Evolutionary conservation across 2,888 invertebrate species (phyloP).

Genomic region (Cyclophora punctaria): DNA sequence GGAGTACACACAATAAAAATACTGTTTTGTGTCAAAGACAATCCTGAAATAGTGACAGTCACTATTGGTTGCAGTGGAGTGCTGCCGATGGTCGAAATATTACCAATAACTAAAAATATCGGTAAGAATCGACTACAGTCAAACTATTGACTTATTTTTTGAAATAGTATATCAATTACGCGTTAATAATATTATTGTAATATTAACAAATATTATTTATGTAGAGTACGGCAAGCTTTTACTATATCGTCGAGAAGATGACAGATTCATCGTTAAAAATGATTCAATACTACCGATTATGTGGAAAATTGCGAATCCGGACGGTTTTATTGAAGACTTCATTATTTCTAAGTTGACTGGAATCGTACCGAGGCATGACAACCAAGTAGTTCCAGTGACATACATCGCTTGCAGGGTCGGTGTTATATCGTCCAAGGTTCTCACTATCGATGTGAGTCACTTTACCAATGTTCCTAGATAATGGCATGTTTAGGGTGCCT

Average conservation of each 20-base stretch:
- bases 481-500: too few relatives aligned
- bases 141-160: too few relatives aligned
- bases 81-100: constrained; percentile 64
- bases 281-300: constrained; percentile 70
- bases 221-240: constrained; percentile 72
- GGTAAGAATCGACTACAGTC: constrained; percentile 29
- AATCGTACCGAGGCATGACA: constrained; percentile 54
- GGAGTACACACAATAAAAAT: constrained; percentile 44
- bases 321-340: constrained; percentile 59
- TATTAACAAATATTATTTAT: constrained; percentile 5
- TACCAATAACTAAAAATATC: constrained; percentile 53
- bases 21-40: constrained; percentile 70
- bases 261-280: constrained; percentile 70
- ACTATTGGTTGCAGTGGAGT: constrained; percentile 69
- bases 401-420: constrained; percentile 65
- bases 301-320: constrained; percentile 68
- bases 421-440: constrained; percentile 45
- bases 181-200: not conserved
- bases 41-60: constrained; percentile 72
- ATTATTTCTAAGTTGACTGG: constrained; percentile 59
- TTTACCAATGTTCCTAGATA: too few relatives aligned
- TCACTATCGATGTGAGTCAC: constrained; percentile 60
- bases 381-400: constrained; percentile 62
- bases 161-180: not conserved
- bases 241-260: constrained; percentile 63